These are phyloP conservation scores for Drosophila acutilabella DNA, from an alignment of 2,888 invertebrate genomes.

Conservation along the genomic window DNA sequence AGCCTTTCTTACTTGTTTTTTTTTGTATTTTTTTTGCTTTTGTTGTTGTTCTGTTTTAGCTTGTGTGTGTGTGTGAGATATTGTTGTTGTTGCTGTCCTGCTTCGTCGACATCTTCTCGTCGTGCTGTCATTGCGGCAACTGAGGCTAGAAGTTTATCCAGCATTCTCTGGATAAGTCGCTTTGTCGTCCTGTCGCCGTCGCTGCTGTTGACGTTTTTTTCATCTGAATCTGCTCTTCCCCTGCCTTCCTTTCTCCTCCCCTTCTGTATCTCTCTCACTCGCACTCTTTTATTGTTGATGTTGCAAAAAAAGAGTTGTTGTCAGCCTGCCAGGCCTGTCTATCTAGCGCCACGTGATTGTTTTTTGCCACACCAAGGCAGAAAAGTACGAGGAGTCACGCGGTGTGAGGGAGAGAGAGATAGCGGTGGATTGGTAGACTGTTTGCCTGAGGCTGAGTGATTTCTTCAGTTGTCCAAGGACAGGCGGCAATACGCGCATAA, in stretches of 20 bases:
- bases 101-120: slow-evolving; percentile 29
- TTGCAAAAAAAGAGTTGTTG: slow-evolving; percentile 75
- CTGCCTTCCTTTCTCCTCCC: background rate
- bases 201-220: slow-evolving; percentile 70
- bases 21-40: slow-evolving; percentile 26
- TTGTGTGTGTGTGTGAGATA: slow-evolving; percentile 15
- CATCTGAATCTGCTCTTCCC: slow-evolving; percentile 36
- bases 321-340: slow-evolving; percentile 77
- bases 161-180: slow-evolving; percentile 56
- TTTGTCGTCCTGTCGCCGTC: slow-evolving; percentile 46
- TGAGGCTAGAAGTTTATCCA: slow-evolving; percentile 70
- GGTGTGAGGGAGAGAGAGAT: background rate
- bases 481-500: slow-evolving; percentile 53
- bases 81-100: slow-evolving; percentile 43
- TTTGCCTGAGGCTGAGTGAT: slow-evolving; percentile 59
- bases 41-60: slow-evolving; percentile 31
- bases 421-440: slow-evolving; percentile 16
- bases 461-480: slow-evolving; percentile 58
- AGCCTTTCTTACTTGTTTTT: too few relatives aligned
- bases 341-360: slow-evolving; percentile 76
- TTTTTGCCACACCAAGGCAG: slow-evolving; percentile 56
- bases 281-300: slow-evolving; percentile 72
- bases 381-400: background rate
- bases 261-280: background rate
- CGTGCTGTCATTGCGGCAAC: slow-evolving; percentile 54